Evolutionary conservation across 2,113 vertebrate species (phyloP).

Genomic region (Noctilio leporinus): DNA sequence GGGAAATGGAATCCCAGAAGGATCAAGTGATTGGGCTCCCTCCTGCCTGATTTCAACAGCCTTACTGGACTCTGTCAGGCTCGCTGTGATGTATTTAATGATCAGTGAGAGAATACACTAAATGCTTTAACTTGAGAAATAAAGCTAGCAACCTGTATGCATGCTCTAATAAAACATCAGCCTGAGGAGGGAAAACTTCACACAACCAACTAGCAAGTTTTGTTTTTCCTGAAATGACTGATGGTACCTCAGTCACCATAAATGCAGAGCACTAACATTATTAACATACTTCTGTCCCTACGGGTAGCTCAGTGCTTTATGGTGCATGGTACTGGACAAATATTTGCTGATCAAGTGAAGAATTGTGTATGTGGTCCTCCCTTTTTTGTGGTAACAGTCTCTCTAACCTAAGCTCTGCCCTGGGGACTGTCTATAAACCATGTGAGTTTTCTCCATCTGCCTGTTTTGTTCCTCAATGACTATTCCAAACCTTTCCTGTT

Average conservation of each 20-base stretch:
- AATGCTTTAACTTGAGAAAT: conserved; percentile 43
- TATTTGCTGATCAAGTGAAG: background rate
- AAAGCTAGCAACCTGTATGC: conserved; percentile 1
- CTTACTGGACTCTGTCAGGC: conserved; percentile 7
- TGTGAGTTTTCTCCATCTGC: background rate
- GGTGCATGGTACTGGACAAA: background rate
- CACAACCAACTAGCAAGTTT: background rate
- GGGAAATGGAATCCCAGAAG: background rate
- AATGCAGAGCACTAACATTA: background rate
- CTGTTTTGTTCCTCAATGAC: background rate
- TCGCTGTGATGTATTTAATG: conserved; percentile 50
- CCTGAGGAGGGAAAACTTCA: conserved; percentile 34
- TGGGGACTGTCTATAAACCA: background rate
- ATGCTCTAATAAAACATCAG: conserved; percentile 45
- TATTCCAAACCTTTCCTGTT: background rate
- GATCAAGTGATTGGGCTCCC: background rate
- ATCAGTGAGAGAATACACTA: conserved; percentile 41
- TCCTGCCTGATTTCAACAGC: background rate
- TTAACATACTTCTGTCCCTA: background rate
- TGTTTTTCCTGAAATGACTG: conserved; percentile 40
- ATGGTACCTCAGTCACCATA: background rate
- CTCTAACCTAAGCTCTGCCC: background rate
- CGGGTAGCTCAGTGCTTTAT: background rate
- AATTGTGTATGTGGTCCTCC: background rate
- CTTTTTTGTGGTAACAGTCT: background rate